Percentiles rank a stretch among this genome's conserved stretches.
These are phyloP conservation scores for Channa maculata DNA, from an alignment of 2,113 vertebrate species.

Conservation along the genomic window DNA sequence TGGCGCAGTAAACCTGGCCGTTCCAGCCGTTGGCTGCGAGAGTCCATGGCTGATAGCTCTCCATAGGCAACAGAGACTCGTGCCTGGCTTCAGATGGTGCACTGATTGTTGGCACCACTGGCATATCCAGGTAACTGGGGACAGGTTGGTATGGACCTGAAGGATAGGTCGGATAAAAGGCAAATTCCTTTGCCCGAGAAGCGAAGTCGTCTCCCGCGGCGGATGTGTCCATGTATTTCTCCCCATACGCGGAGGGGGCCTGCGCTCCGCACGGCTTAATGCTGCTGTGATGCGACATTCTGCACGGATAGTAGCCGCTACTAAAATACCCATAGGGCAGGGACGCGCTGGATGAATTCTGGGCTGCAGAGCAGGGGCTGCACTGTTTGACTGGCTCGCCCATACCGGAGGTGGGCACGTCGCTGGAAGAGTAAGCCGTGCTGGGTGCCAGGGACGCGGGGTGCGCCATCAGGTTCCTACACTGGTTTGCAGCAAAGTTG, in stretches of 20 bases:
- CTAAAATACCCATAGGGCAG: slow-evolving; percentile 97
- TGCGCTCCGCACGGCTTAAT: slow-evolving; percentile 93
- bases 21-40: slow-evolving; percentile 95
- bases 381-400: slow-evolving; percentile 95
- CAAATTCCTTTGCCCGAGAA: slow-evolving; percentile 96
- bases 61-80: slow-evolving; percentile 93
- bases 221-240: slow-evolving; percentile 97
- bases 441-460: slow-evolving; percentile 91
- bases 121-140: slow-evolving; percentile 95
- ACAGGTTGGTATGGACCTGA: slow-evolving; percentile 95
- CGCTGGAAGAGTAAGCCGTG: slow-evolving; percentile 86
- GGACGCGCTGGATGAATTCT: slow-evolving; percentile 92
- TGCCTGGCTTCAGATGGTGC: slow-evolving; percentile 92
- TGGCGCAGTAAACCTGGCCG: slow-evolving; percentile 96
- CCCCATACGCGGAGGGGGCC: slow-evolving; percentile 90
- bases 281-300: slow-evolving; percentile 93
- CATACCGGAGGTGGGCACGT: slow-evolving; percentile 88
- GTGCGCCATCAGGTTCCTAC: slow-evolving; percentile 97
- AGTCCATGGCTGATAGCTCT: slow-evolving; percentile 97
- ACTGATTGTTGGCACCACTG: slow-evolving; percentile 93
- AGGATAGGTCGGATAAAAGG: slow-evolving; percentile 96
- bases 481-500: slow-evolving; percentile 95
- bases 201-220: slow-evolving; percentile 93
- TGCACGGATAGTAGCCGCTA: slow-evolving; percentile 95
- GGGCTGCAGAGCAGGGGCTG: slow-evolving; percentile 94